Evolutionary conservation across 2,113 vertebrate genomes (phyloP), one percentile per base, ranked within the genome.

Genomic region (Apeltes quadracus): DNA sequence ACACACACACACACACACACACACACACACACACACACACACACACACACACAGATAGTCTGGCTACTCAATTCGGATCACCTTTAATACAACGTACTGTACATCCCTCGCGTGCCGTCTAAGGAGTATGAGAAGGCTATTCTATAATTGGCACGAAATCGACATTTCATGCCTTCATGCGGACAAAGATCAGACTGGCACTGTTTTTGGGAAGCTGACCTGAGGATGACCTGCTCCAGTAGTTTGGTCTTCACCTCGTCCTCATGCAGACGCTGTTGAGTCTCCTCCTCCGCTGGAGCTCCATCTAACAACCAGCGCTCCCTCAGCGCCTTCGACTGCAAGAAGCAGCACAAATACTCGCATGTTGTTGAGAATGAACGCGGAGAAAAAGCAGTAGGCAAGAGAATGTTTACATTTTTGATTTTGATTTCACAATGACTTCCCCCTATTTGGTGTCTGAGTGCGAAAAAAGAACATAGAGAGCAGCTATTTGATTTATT

Each of bases 251-350:
- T 97, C 86, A 91, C 93, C 76, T 97, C 94, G 0, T 98, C 97
- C 59, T 97, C 96, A 38, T 95, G 94, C 91, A 98, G 94, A 87
- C 96, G 97, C 53, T 89, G 93, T 88, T 94, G 93, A 61, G 94
- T 96, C 86, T 96, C 95, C 0, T 96, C 96, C 38, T 97, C 97
- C 39, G 95, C 94, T 0, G 95, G 96, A 0, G 96, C 95, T 4
- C 97, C 97, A 48, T 98, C 97, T 90, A 98, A 91, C 88, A 98
- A 95, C 97, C 97, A 99, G 83, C 96, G 94, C 80, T 98, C 97
- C 76, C 97, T 92, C 87, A 99, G 87, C 0, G 95, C 94, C 93
- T 99, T 99, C 41, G 96, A 98, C 97, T 99, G 77, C 36, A 71
- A 36, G 61, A 23, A 23, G 14, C 41, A 84, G 3, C 15, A 61